Conservation (phyloP, 2,113 vertebrate genomes). For the Grammomys dolichurus region DNA sequence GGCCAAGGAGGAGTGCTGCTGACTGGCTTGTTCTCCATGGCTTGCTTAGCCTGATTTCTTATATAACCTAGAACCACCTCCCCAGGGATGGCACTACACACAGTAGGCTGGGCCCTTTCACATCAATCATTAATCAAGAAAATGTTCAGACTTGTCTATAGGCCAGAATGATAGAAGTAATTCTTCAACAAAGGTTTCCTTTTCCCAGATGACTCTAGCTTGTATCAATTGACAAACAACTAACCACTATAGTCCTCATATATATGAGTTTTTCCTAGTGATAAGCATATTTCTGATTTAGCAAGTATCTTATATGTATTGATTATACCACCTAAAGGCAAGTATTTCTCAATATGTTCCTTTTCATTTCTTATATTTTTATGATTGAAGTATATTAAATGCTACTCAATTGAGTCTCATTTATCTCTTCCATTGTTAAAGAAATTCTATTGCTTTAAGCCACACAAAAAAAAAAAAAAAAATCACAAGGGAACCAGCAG, state of each 20-base stretch:
- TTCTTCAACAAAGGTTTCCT: neutral
- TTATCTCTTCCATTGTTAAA: constrained; percentile 32
- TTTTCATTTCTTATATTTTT: constrained; percentile 29
- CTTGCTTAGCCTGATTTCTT: neutral
- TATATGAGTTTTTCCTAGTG: constrained; percentile 11
- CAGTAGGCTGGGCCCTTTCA: neutral
- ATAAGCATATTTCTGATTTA: constrained; percentile 28
- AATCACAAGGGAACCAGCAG: neutral
- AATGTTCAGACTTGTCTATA: neutral
- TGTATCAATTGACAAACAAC: neutral
- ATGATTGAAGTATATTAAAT: constrained; percentile 42
- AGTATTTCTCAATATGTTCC: constrained; percentile 1
- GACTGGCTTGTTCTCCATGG: neutral
- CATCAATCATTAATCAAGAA: neutral
- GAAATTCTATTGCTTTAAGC: constrained; percentile 37
- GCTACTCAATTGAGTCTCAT: constrained; percentile 51
- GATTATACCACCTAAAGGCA: neutral
- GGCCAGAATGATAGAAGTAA: neutral
- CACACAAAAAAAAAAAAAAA: neutral
- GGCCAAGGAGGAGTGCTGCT: neutral
- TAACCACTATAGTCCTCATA: neutral
- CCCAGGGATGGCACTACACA: neutral
- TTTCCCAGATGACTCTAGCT: neutral
- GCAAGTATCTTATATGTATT: neutral
- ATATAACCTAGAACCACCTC: neutral